These are phyloP conservation scores for Plebejus anna DNA, from an alignment of 2,888 invertebrate species.

Conservation along the genomic window DNA sequence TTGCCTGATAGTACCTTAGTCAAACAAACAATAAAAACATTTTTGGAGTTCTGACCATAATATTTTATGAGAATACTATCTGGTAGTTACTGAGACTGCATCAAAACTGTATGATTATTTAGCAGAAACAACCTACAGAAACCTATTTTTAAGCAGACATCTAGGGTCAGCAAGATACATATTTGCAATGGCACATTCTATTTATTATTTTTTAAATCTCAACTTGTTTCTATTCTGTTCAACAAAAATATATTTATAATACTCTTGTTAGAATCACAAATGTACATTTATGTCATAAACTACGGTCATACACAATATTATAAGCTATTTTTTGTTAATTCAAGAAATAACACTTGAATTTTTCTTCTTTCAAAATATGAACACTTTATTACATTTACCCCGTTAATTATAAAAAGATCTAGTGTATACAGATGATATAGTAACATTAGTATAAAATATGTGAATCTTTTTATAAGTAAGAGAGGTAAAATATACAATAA, in stretches of 20 bases:
- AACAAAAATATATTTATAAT: not conserved
- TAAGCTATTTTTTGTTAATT: not conserved
- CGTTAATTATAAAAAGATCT: no score
- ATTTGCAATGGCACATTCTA: constrained; percentile 7
- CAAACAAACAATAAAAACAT: not conserved
- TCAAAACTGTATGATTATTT: not conserved
- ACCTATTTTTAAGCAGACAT: not conserved
- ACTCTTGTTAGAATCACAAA: no score
- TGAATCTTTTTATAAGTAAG: no score
- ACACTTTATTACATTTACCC: not conserved
- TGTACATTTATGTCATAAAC: not conserved
- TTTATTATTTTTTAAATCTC: not conserved
- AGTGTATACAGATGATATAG: not conserved
- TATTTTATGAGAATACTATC: not conserved
- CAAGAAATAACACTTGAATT: not conserved
- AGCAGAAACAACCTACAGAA: no score
- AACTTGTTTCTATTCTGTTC: not conserved
- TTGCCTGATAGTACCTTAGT: no score
- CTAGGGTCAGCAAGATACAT: not conserved
- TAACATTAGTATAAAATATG: no score
- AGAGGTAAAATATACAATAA: not conserved
- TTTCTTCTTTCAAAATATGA: not conserved
- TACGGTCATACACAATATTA: not conserved
- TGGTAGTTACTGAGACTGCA: not conserved
- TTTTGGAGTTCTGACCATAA: no score